Evolutionary conservation across 2,797 vertebrate genomes (phyloP).

Genomic region (Helostoma temminkii): DNA sequence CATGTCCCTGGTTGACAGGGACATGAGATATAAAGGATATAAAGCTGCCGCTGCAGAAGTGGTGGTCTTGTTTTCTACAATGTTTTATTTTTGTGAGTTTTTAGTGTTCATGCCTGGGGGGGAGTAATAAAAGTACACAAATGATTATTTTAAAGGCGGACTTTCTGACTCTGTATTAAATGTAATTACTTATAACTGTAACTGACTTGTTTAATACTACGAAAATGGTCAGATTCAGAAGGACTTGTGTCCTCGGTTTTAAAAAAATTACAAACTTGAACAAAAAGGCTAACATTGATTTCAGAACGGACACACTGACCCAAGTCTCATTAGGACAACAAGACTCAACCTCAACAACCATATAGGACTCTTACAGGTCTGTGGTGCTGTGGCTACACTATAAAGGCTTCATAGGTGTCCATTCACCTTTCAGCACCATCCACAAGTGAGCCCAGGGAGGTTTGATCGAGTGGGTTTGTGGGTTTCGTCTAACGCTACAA

Average conservation of each 20-base stretch:
- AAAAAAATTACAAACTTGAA: conserved; percentile 3
- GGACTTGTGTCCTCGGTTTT: not conserved
- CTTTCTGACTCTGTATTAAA: not conserved
- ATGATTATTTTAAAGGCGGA: not conserved
- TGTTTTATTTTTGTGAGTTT: not conserved
- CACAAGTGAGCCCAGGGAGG: conserved; percentile 54
- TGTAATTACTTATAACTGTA: not conserved
- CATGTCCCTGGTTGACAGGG: not conserved
- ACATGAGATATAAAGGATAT: no score
- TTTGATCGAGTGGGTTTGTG: conserved; percentile 72
- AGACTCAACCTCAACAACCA: not conserved
- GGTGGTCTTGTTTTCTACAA: not conserved
- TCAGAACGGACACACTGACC: not conserved
- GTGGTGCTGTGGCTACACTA: conserved; percentile 27
- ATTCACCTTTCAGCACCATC: conserved; percentile 70
- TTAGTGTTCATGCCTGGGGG: not conserved
- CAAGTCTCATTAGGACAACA: not conserved
- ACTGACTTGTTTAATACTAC: not conserved
- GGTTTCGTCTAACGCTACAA: conserved; percentile 74
- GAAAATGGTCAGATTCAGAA: no score
- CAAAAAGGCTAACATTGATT: conserved; percentile 4
- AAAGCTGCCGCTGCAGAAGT: not conserved
- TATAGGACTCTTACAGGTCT: conserved; percentile 24
- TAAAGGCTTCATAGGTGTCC: conserved; percentile 61
- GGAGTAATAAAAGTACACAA: not conserved